Evolutionary conservation across 2,888 invertebrate species (phyloP).

Genomic region (Tryphoninae sp.): DNA sequence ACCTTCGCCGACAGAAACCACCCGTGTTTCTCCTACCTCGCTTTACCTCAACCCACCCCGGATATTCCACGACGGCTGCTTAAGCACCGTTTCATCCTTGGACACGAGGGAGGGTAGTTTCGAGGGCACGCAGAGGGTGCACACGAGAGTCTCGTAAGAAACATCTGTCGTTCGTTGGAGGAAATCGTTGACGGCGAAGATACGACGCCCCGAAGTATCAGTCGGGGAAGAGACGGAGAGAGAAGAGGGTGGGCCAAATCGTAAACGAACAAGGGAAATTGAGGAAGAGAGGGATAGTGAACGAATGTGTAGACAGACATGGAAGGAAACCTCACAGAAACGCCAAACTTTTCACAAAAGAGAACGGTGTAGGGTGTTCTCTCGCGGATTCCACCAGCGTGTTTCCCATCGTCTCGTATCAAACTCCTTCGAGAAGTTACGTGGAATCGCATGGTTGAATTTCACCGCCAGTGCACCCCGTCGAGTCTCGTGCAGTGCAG

Average conservation of each 20-base stretch:
- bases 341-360: conserved; percentile 31
- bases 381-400: conserved; percentile 60
- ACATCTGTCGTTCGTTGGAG: conserved; percentile 72
- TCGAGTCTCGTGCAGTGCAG: conserved; percentile 16
- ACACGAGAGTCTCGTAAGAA: conserved; percentile 73
- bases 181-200: conserved; percentile 42
- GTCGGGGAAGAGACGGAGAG: neutral
- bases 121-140: conserved; percentile 66
- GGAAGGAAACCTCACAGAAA: conserved; percentile 21
- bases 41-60: neutral
- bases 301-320: conserved; percentile 28
- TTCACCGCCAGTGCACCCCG: conserved; percentile 35
- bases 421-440: conserved; percentile 67
- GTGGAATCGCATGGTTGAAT: conserved; percentile 68
- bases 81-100: conserved; percentile 72
- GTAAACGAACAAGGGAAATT: conserved; percentile 12
- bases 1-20: conserved; percentile 20
- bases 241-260: conserved; percentile 31
- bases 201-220: conserved; percentile 27
- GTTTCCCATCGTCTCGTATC: conserved; percentile 52
- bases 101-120: conserved; percentile 53
- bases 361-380: conserved; percentile 39
- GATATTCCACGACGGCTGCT: conserved; percentile 67
- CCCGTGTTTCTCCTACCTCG: conserved; percentile 15
- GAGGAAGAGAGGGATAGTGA: conserved; percentile 11